Evolutionary conservation across 2,888 invertebrate species (phyloP).

Genomic region (Mimumesa dahlbomi): DNA sequence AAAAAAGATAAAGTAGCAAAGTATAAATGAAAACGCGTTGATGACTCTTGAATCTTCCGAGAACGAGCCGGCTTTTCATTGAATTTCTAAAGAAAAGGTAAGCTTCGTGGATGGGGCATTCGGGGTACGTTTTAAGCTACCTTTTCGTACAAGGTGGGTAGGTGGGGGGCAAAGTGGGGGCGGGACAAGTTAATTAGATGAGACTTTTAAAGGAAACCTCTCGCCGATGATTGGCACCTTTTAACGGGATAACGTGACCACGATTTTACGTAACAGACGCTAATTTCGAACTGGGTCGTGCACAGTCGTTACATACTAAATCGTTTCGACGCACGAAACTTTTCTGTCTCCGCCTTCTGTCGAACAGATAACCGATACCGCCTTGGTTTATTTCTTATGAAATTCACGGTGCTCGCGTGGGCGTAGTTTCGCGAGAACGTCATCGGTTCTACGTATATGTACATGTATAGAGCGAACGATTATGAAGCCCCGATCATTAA

Average conservation of each 20-base stretch:
- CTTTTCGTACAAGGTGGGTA: too few relatives aligned
- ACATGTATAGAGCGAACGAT: slow-evolving; percentile 22
- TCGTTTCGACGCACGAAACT: slow-evolving; percentile 7
- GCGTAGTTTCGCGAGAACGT: neutral
- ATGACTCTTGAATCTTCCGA: neutral
- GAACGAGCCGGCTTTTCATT: neutral
- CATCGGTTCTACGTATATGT: too few relatives aligned
- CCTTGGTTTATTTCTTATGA: slow-evolving; percentile 8
- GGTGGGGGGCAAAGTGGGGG: too few relatives aligned
- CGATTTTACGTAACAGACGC: slow-evolving; percentile 68
- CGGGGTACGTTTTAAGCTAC: slow-evolving; percentile 12
- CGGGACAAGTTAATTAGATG: slow-evolving; percentile 57
- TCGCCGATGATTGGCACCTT: slow-evolving; percentile 66
- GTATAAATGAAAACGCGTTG: neutral
- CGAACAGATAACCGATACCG: too few relatives aligned
- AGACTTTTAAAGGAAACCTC: slow-evolving; percentile 70
- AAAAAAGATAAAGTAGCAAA: too few relatives aligned
- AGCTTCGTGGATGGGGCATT: neutral
- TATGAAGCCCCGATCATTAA: slow-evolving; percentile 41
- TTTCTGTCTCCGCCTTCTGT: neutral
- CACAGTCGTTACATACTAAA: slow-evolving; percentile 5
- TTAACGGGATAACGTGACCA: slow-evolving; percentile 65
- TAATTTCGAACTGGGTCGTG: slow-evolving; percentile 67
- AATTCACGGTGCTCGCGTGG: slow-evolving; percentile 13
- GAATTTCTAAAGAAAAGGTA: neutral